Conservation (phyloP, 2,113 vertebrate species). For the Onychorhynchus coronatus region DNA sequence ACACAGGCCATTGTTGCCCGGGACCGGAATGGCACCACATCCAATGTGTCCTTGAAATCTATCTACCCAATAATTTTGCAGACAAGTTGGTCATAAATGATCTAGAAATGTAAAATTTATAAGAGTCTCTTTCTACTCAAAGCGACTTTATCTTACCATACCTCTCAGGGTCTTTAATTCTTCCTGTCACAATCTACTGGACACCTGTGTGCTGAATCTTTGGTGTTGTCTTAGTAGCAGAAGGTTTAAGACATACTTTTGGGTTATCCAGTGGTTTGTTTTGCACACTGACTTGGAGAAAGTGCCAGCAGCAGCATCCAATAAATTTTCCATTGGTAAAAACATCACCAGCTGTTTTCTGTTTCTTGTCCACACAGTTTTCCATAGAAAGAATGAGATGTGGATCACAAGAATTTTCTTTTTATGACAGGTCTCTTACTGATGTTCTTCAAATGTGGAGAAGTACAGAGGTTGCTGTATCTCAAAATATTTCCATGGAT, state of each 20-base stretch:
- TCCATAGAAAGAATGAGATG: neutral
- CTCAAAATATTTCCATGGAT: constrained; percentile 7
- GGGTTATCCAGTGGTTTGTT: neutral
- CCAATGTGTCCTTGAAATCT: neutral
- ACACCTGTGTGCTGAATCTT: neutral
- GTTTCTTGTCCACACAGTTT: neutral
- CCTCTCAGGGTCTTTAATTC: neutral
- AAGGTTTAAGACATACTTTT: neutral
- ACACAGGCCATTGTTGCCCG: neutral
- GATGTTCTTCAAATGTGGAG: neutral
- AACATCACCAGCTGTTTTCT: neutral
- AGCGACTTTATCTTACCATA: neutral
- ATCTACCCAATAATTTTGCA: neutral
- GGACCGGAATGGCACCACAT: neutral
- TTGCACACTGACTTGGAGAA: neutral
- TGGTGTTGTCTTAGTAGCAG: neutral
- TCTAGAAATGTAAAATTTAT: neutral
- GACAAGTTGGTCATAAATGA: neutral
- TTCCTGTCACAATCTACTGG: neutral
- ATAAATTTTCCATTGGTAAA: neutral
- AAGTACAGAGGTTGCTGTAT: neutral
- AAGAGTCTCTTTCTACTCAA: neutral
- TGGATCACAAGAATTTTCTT: neutral
- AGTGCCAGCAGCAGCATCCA: neutral
- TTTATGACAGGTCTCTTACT: neutral